These are phyloP conservation scores for Hycleus cichorii DNA, from an alignment of 1,140 invertebrate species.

Conservation along the genomic window DNA sequence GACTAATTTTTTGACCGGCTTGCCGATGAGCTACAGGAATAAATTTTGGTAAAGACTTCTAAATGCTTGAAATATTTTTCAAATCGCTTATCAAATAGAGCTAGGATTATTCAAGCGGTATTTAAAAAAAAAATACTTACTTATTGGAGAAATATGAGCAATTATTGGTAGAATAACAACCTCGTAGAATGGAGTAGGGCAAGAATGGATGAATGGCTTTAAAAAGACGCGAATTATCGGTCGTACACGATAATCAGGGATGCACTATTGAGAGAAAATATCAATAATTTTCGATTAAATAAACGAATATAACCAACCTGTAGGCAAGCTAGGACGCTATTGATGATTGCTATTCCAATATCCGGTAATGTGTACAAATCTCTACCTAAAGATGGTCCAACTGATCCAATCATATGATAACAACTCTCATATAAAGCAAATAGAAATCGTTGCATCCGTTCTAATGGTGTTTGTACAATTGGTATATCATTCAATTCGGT, in stretches of 20 bases:
- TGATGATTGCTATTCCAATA: conserved; percentile 51
- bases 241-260: conserved; percentile 79
- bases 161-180: conserved; percentile 70
- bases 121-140: conserved; percentile 43
- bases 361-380: conserved; percentile 72
- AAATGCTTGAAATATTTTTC: too few species aligned
- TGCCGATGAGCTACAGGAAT: too few species aligned
- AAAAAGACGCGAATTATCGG: conserved; percentile 77
- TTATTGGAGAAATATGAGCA: conserved; percentile 66
- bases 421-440: conserved; percentile 61
- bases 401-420: conserved; percentile 71
- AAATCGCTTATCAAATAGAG: too few species aligned
- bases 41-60: too few species aligned
- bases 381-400: conserved; percentile 68
- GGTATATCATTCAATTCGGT: conserved; percentile 43
- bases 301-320: conserved; percentile 43
- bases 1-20: too few species aligned
- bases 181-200: conserved; percentile 69
- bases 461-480: conserved; percentile 49
- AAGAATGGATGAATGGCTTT: conserved; percentile 77
- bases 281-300: not conserved
- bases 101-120: too few species aligned
- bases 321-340: conserved; percentile 61
- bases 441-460: conserved; percentile 77
- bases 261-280: conserved; percentile 37